Conservation (phyloP, 2,888 invertebrate species). For the Heliothis peltigera region DNA sequence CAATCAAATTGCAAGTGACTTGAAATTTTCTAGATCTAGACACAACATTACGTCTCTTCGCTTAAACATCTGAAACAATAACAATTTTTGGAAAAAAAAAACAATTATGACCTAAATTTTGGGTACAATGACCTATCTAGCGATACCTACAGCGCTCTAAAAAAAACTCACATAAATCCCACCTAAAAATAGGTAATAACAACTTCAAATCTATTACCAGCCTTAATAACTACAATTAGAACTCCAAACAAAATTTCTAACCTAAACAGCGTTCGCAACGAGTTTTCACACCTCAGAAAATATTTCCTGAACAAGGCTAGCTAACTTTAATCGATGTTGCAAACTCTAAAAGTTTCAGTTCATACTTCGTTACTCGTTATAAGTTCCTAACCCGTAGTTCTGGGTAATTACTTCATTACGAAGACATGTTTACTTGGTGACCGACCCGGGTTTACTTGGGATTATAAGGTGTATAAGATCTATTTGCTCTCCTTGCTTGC, state of each 20-base stretch:
- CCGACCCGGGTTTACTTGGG: conserved; percentile 35
- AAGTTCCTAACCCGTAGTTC: conserved; percentile 53
- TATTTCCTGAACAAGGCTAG: conserved; percentile 43
- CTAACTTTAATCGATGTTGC: conserved; percentile 60
- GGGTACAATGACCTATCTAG: too few species aligned
- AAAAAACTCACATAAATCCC: background rate
- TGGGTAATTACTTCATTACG: conserved; percentile 61
- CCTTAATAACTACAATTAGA: conserved; percentile 7
- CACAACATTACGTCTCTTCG: too few species aligned
- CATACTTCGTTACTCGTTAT: conserved; percentile 51
- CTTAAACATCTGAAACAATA: too few species aligned
- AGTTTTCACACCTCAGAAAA: conserved; percentile 49
- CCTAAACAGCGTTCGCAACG: conserved; percentile 31
- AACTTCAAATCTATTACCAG: background rate
- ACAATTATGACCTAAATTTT: too few species aligned
- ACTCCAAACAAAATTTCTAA: conserved; percentile 23
- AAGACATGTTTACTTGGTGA: conserved; percentile 52
- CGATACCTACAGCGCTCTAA: background rate
- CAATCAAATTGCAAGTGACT: too few species aligned
- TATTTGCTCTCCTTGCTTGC: conserved; percentile 22
- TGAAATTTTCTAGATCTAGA: too few species aligned
- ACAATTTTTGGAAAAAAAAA: too few species aligned
- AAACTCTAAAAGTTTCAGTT: conserved; percentile 45
- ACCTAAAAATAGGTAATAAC: background rate
- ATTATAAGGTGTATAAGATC: conserved; percentile 31